Evolutionary conservation across 2,888 invertebrate species (phyloP).

Genomic region (Netelia virgata): DNA sequence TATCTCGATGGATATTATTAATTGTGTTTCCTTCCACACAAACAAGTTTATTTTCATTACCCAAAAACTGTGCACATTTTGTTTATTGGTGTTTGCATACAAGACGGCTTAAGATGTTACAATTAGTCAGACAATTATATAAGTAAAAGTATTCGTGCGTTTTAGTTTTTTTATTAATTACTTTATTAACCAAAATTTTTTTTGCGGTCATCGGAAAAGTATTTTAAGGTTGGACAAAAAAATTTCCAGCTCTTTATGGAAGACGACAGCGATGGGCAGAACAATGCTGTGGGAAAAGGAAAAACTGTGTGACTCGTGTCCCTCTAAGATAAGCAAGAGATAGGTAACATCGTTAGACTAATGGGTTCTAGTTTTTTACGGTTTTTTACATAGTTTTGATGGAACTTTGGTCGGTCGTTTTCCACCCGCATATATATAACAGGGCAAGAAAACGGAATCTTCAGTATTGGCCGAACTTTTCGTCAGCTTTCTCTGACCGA

Average conservation of each 20-base stretch:
- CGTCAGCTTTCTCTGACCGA: background rate
- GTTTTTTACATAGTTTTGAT: slow-evolving; percentile 2
- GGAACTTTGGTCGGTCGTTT: background rate
- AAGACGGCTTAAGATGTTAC: too few species aligned
- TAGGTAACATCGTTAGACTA: slow-evolving; percentile 38
- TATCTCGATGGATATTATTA: background rate
- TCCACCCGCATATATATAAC: slow-evolving; percentile 34
- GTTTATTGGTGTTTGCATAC: too few species aligned
- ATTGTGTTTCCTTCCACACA: too few species aligned
- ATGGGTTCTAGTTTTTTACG: slow-evolving; percentile 22
- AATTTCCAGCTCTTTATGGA: background rate
- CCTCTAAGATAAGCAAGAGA: slow-evolving; percentile 25
- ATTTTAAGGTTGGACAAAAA: slow-evolving; percentile 12
- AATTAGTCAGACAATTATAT: too few species aligned
- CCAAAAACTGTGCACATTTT: too few species aligned
- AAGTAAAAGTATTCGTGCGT: too few species aligned
- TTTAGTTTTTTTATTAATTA: too few species aligned
- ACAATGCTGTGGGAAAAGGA: slow-evolving; percentile 2
- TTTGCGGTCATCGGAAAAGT: background rate
- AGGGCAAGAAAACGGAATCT: background rate
- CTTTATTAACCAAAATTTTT: too few species aligned
- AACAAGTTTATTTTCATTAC: too few species aligned
- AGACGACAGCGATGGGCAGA: background rate
- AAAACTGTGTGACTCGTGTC: slow-evolving; percentile 20
- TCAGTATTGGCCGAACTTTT: slow-evolving; percentile 35